Conservation (phyloP, 2,797 vertebrate species). For the Lutjanus campechanus region DNA sequence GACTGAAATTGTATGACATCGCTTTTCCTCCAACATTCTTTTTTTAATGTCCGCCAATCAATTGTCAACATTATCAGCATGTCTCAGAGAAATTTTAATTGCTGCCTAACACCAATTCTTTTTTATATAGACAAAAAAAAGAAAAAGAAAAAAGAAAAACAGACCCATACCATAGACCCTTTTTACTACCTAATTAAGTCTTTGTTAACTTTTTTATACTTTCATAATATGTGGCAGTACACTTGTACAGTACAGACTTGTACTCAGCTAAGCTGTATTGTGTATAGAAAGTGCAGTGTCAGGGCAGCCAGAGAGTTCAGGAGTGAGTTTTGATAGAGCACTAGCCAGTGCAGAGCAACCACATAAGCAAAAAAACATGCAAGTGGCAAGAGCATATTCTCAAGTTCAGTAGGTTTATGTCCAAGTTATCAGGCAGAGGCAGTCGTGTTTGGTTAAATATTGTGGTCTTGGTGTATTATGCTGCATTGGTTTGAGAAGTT, state of each 20-base stretch:
- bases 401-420: background rate
- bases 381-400: background rate
- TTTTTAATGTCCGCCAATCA: conserved; percentile 21
- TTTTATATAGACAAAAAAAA: conserved; percentile 11
- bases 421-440: background rate
- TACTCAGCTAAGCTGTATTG: background rate
- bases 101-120: conserved; percentile 17
- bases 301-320: background rate
- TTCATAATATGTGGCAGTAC: background rate
- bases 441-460: background rate
- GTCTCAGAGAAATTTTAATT: conserved; percentile 28
- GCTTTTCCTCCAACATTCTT: background rate
- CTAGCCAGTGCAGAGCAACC: background rate
- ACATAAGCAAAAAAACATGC: background rate
- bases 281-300: background rate
- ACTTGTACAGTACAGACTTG: background rate
- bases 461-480: background rate
- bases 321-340: background rate
- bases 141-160: no score
- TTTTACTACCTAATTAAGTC: background rate
- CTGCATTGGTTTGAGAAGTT: background rate
- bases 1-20: conserved; percentile 16
- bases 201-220: background rate
- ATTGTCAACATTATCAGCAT: background rate
- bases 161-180: background rate